phyloP scores from a whole-genome alignment of 2,888 invertebrate species.

The Tineola bisselliella region DNA sequence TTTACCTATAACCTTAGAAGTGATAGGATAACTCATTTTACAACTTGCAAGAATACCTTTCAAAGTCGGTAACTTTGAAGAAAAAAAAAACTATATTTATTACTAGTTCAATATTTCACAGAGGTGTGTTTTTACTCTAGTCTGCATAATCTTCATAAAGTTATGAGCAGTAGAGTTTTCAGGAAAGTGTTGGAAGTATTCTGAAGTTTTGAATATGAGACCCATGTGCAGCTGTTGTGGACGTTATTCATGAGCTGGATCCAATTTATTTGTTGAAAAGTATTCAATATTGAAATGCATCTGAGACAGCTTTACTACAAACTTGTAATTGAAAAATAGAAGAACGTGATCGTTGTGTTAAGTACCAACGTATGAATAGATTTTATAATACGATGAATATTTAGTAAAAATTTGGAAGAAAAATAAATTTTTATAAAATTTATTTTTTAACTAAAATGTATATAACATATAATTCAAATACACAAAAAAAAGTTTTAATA shows the following conservation, averaged over 20 bases:
- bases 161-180: neutral
- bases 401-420: too few species aligned
- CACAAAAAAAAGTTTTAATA: too few species aligned
- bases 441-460: too few species aligned
- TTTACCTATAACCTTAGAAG: conserved; percentile 28
- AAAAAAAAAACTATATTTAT: neutral
- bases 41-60: neutral
- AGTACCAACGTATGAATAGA: neutral
- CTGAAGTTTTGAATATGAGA: conserved; percentile 6
- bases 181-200: neutral
- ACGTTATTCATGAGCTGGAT: conserved; percentile 6
- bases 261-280: conserved; percentile 11
- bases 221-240: conserved; percentile 8
- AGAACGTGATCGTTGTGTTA: neutral
- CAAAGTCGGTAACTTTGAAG: neutral
- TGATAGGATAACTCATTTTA: conserved; percentile 12
- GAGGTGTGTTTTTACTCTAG: neutral
- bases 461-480: too few species aligned
- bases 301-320: conserved; percentile 10
- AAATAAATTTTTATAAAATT: too few species aligned
- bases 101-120: neutral
- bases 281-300: conserved; percentile 9
- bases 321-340: conserved; percentile 7
- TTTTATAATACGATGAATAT: too few species aligned
- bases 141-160: neutral